Evolutionary conservation across 2,888 invertebrate genomes (phyloP).

Genomic region (Lochmaea capreae): DNA sequence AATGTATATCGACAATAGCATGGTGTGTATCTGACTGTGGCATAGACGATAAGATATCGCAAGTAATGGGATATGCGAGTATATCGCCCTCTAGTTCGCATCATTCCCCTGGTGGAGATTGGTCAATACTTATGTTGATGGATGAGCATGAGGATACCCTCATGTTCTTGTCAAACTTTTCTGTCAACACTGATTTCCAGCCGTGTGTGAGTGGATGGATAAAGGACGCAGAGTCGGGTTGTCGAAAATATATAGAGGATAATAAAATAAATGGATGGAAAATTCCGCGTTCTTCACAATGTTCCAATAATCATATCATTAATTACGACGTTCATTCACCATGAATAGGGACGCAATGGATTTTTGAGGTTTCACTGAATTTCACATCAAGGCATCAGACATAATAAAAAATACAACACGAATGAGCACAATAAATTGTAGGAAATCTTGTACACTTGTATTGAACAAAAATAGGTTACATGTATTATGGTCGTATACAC

Average conservation of each 20-base stretch:
- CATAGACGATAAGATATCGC: conserved; percentile 51
- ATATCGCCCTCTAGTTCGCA: background rate
- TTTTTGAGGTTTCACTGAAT: too few species aligned
- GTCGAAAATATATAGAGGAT: background rate
- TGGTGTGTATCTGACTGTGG: conserved; percentile 53
- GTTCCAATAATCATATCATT: too few species aligned
- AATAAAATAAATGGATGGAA: background rate
- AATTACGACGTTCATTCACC: too few species aligned
- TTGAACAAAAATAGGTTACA: too few species aligned
- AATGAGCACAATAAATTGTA: too few species aligned
- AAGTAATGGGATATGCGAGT: conserved; percentile 34
- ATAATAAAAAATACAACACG: too few species aligned
- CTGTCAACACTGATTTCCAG: conserved; percentile 37
- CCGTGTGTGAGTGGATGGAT: conserved; percentile 22
- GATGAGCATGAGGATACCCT: conserved; percentile 54
- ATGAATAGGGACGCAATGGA: too few species aligned
- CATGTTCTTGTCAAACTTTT: conserved; percentile 32
- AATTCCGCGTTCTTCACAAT: too few species aligned
- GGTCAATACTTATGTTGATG: conserved; percentile 61
- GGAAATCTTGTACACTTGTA: too few species aligned
- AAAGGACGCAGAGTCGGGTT: background rate
- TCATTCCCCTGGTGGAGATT: conserved; percentile 53
- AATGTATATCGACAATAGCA: conserved; percentile 43
- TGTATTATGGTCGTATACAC: too few species aligned
- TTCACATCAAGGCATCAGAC: too few species aligned